Percentiles rank a stretch among this genome's conserved stretches.
phyloP scores from a whole-genome alignment of 23 tunicate species.

The Phallusia fumigata region DNA sequence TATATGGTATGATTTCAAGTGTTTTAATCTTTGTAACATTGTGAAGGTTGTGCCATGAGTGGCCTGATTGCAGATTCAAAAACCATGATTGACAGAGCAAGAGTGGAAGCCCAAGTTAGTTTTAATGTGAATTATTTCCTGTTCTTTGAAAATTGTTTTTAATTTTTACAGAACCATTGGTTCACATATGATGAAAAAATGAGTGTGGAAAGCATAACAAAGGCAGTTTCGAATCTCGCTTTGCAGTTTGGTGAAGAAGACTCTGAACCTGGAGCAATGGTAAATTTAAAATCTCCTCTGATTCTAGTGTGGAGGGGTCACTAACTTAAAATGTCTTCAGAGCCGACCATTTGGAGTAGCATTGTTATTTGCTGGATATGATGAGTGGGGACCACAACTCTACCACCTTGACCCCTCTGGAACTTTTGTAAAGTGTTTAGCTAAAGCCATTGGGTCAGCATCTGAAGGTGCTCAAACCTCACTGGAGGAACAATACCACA shows the following conservation, averaged over 20 bases:
- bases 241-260: constrained; percentile 98
- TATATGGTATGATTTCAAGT: too few species aligned
- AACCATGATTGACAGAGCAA: constrained; percentile 98
- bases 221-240: constrained; percentile 93
- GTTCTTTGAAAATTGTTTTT: not conserved
- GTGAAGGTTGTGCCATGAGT: constrained; percentile 97
- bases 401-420: constrained; percentile 97
- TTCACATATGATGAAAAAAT: constrained; percentile 95
- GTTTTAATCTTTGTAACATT: not conserved
- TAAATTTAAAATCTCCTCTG: not conserved
- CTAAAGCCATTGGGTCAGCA: constrained; percentile 98
- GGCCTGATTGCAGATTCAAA: constrained; percentile 98
- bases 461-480: constrained; percentile 98
- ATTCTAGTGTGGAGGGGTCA: not conserved
- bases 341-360: constrained; percentile 99
- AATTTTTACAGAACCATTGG: constrained; percentile 81
- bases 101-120: constrained; percentile 95
- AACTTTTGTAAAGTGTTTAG: constrained; percentile 82
- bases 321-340: constrained; percentile 18
- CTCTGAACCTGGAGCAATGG: constrained; percentile 95
- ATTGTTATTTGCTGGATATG: constrained; percentile 89
- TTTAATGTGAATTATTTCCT: not conserved
- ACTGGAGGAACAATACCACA: constrained; percentile 92
- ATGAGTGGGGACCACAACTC: constrained; percentile 87
- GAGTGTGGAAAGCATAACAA: constrained; percentile 94